A percentile compares a stretch with the other conserved stretches of the same genome.
These are phyloP conservation scores for Agrotis segetum DNA, from an alignment of 2,888 invertebrate species.

Conservation along the genomic window DNA sequence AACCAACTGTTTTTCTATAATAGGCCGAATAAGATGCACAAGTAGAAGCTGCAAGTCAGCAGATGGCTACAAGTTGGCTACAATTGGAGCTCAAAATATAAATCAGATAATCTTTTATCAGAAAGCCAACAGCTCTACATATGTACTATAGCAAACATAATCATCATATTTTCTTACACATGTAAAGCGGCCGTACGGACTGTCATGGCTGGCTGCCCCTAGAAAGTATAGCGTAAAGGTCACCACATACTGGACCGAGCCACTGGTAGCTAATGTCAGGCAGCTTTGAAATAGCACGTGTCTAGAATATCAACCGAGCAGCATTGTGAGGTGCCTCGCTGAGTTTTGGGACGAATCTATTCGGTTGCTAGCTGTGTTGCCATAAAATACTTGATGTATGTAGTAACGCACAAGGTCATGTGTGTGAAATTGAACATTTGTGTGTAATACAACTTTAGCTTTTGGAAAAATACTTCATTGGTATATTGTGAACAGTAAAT, in stretches of 20 bases:
- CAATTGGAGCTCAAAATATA: neutral
- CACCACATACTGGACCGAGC: conserved; percentile 42
- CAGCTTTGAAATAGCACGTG: conserved; percentile 39
- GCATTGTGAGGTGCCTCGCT: conserved; percentile 8
- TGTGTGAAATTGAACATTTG: neutral
- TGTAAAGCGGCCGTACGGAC: conserved; percentile 38
- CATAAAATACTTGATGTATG: conserved; percentile 10
- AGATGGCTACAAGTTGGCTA: no score
- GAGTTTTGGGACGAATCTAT: conserved; percentile 13
- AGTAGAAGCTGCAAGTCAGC: no score
- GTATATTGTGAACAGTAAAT: no score
- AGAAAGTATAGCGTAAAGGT: conserved; percentile 72
- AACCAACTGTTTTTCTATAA: no score
- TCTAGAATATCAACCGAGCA: conserved; percentile 23
- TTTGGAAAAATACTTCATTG: no score
- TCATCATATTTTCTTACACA: conserved; percentile 45
- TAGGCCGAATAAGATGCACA: no score
- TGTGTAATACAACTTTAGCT: neutral
- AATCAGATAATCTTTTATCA: neutral
- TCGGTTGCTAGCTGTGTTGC: conserved; percentile 3
- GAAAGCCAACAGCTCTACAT: conserved; percentile 14
- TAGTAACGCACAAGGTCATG: conserved; percentile 4
- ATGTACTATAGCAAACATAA: conserved; percentile 2
- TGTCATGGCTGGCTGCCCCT: conserved; percentile 64
- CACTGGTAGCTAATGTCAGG: conserved; percentile 49